Conservation (phyloP, 2,113 vertebrate genomes). For the Andinoacara biseriatus region DNA sequence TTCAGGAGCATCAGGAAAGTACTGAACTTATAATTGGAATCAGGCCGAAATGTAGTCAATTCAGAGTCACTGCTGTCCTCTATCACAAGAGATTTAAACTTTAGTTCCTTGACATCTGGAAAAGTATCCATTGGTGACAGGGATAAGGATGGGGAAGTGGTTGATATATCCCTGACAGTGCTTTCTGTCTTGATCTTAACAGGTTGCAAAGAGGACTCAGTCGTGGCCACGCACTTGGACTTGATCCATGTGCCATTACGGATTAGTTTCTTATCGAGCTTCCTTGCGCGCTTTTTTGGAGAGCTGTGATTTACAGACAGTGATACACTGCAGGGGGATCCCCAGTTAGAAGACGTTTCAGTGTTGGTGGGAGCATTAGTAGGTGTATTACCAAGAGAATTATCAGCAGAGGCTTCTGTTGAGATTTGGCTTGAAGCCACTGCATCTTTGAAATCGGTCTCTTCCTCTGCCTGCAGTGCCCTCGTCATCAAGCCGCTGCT, state of each 20-base stretch:
- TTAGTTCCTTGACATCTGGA: slow-evolving; percentile 87
- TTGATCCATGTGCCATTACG: slow-evolving; percentile 63
- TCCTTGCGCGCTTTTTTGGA: slow-evolving; percentile 64
- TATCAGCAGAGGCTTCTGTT: not conserved
- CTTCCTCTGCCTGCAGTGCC: slow-evolving; percentile 72
- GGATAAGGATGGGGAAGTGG: slow-evolving; percentile 58
- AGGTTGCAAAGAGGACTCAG: not conserved
- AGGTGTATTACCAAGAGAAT: slow-evolving; percentile 8
- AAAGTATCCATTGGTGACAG: slow-evolving; percentile 82
- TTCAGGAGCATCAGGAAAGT: slow-evolving; percentile 96
- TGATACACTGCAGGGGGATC: slow-evolving; percentile 7
- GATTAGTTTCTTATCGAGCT: slow-evolving; percentile 66
- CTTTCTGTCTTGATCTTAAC: slow-evolving; percentile 71
- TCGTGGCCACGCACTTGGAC: slow-evolving; percentile 2
- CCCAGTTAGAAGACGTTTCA: slow-evolving; percentile 31
- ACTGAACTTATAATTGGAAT: slow-evolving; percentile 93
- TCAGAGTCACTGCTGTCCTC: slow-evolving; percentile 79
- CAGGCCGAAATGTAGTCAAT: slow-evolving; percentile 77
- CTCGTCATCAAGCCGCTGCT: slow-evolving; percentile 74
- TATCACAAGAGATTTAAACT: slow-evolving; percentile 84
- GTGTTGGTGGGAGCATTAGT: slow-evolving; percentile 35
- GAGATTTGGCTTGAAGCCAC: slow-evolving; percentile 40
- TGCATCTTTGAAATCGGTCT: slow-evolving; percentile 58
- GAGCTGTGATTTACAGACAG: slow-evolving; percentile 43
- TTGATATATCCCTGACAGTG: slow-evolving; percentile 41